Evolutionary conservation across 2,797 vertebrate species (phyloP), one percentile per base, ranked within the genome.

Genomic region (Pseudomugil tenellus): DNA sequence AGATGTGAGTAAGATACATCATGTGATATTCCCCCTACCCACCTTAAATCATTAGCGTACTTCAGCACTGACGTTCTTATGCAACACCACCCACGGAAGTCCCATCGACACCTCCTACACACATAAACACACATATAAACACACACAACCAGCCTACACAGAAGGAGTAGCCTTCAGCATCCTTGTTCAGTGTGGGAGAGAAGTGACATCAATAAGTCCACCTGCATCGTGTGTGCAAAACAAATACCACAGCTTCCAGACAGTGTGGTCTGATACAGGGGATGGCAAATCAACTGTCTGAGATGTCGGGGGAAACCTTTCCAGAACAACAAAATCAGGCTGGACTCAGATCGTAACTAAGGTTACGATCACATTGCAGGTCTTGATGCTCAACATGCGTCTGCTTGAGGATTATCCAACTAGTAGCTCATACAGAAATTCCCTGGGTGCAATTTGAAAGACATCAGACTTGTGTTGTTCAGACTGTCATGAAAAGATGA

Each of bases 171-270:
- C 89, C 76, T 83, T 63, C 35, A 85, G 84, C 85, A 74, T 86
- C 74, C 77, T 67, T 76, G 74, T 62, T 80, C 39, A 83, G 86
- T 63, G 88, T 87, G 76, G 84, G 88, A 70, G 84, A 67, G 43
- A 28, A 77, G 65, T 86, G 88, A 87, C 87, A 81, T 87, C 87
- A 87, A 68, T 39, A 54, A 54, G 57, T 80, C 82, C 86, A 88
- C 81, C 81, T 88, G 77, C 73, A 67, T 62, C 67, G 57, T 60
- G 34, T 70, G 56, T 74, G 57, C 72, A 70, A 69, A 80, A 83
- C 76, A 83, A 43, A 78, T 63, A 69, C 28, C 0, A 25, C 17
- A 43, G 14, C 13, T 71, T 60, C 67, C 68, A 77, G n/a, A 79
- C 58, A 1, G 23, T 16, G 21, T 2, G 9, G 63, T 25, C 31